phyloP scores from a whole-genome alignment of 2,797 vertebrate genomes.

The Galaxias olidus region DNA sequence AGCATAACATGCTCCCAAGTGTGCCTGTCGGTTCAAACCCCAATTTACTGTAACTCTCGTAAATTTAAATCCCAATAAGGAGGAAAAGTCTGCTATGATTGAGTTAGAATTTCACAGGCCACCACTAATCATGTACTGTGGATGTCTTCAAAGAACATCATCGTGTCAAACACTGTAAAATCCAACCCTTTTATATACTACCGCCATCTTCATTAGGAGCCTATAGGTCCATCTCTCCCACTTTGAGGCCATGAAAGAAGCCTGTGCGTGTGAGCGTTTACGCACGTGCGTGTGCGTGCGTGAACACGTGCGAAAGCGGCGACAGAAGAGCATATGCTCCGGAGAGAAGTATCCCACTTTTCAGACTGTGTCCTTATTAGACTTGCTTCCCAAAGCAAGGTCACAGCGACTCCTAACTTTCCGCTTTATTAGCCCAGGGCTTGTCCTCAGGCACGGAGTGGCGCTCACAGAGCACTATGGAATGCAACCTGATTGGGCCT shows the following conservation, averaged over 20 bases:
- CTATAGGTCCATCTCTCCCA: constrained; percentile 60
- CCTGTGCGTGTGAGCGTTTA: background rate
- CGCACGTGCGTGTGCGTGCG: background rate
- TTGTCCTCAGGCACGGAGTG: constrained; percentile 68
- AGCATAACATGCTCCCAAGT: constrained; percentile 51
- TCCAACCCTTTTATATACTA: constrained; percentile 66
- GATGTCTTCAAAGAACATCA: constrained; percentile 68
- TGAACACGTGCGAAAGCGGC: background rate
- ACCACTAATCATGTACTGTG: constrained; percentile 64
- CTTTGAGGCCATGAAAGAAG: constrained; percentile 63
- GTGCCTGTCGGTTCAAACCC: constrained; percentile 56
- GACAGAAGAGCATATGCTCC: constrained; percentile 60
- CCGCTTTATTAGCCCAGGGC: constrained; percentile 71
- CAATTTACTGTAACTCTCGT: constrained; percentile 59
- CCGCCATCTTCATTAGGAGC: constrained; percentile 63
- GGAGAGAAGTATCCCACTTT: constrained; percentile 56
- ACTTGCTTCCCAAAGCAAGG: constrained; percentile 71
- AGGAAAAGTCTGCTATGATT: constrained; percentile 60
- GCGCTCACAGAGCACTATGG: constrained; percentile 60
- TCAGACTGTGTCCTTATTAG: constrained; percentile 72
- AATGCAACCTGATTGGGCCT: constrained; percentile 66
- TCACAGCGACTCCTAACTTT: constrained; percentile 69
- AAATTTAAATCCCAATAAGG: constrained; percentile 66
- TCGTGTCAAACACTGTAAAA: constrained; percentile 66
- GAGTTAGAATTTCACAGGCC: constrained; percentile 67